These are phyloP conservation scores for Hedya salicella DNA, from an alignment of 2,888 invertebrate species.

Conservation along the genomic window DNA sequence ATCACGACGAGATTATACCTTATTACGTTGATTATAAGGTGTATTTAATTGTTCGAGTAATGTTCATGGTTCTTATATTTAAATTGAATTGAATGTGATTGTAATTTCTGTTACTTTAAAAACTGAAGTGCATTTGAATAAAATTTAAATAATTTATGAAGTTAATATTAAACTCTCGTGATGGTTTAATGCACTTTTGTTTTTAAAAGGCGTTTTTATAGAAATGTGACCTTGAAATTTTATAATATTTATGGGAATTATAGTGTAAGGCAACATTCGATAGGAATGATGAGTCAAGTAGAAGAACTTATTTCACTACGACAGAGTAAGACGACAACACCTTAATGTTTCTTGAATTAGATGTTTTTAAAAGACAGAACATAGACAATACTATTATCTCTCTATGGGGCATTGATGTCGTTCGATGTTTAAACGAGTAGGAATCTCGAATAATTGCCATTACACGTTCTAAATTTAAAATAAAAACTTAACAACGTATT, in stretches of 20 bases:
- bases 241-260: background rate
- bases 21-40: background rate
- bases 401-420: background rate
- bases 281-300: conserved; percentile 2
- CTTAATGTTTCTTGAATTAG: background rate
- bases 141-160: too few species aligned
- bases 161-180: too few species aligned
- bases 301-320: background rate
- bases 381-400: background rate
- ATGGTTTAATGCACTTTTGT: conserved; percentile 3
- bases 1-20: background rate
- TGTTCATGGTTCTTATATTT: conserved; percentile 5
- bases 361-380: background rate
- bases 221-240: background rate
- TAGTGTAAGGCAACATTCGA: conserved; percentile 35
- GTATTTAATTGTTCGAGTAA: background rate
- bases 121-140: conserved; percentile 2
- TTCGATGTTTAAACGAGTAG: conserved; percentile 13
- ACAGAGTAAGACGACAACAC: background rate
- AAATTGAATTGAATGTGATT: conserved; percentile 2
- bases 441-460: conserved; percentile 41
- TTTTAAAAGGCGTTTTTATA: too few species aligned
- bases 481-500: background rate
- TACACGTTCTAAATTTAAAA: conserved; percentile 28
- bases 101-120: background rate